These are phyloP conservation scores for Callionymus lyra DNA, from an alignment of 2,113 vertebrate species.

Conservation along the genomic window DNA sequence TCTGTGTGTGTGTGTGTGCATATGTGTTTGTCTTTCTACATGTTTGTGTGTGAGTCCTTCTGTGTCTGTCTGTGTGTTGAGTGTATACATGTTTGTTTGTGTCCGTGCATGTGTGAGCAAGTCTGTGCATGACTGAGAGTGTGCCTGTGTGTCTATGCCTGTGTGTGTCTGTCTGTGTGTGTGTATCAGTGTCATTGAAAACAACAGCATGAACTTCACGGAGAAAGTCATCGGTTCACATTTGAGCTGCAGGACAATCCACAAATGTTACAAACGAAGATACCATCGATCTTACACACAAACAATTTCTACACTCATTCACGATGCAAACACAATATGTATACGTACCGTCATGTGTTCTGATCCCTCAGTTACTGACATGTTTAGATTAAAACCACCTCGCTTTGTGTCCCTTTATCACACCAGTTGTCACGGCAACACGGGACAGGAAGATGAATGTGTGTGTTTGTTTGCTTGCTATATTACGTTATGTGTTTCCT, in stretches of 20 bases:
- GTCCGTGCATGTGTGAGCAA: too few species aligned
- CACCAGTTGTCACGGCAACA: slow-evolving; percentile 18
- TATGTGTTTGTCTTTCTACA: too few species aligned
- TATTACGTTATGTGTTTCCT: slow-evolving; percentile 6
- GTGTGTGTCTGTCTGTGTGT: too few species aligned
- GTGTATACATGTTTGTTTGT: too few species aligned
- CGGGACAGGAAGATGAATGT: slow-evolving; percentile 22
- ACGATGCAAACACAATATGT: not conserved
- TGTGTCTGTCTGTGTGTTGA: too few species aligned
- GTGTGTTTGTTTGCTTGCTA: slow-evolving; percentile 10
- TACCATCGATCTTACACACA: not conserved
- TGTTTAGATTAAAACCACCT: slow-evolving; percentile 37
- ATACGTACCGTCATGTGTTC: slow-evolving; percentile 15
- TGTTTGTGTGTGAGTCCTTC: too few species aligned
- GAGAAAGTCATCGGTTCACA: not conserved
- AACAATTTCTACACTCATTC: not conserved
- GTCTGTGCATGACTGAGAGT: too few species aligned
- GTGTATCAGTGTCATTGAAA: too few species aligned
- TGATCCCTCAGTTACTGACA: slow-evolving; percentile 28
- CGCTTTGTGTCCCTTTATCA: slow-evolving; percentile 21
- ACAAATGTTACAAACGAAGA: not conserved
- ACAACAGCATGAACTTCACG: too few species aligned
- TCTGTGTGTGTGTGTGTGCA: too few species aligned
- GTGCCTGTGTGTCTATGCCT: too few species aligned
- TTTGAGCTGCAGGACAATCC: slow-evolving; percentile 10